A percentile compares a stretch with the other conserved stretches of the same genome.
These are phyloP conservation scores for Cyrtonyx montezumae DNA, from an alignment of 2,113 vertebrate genomes.

Conservation along the genomic window DNA sequence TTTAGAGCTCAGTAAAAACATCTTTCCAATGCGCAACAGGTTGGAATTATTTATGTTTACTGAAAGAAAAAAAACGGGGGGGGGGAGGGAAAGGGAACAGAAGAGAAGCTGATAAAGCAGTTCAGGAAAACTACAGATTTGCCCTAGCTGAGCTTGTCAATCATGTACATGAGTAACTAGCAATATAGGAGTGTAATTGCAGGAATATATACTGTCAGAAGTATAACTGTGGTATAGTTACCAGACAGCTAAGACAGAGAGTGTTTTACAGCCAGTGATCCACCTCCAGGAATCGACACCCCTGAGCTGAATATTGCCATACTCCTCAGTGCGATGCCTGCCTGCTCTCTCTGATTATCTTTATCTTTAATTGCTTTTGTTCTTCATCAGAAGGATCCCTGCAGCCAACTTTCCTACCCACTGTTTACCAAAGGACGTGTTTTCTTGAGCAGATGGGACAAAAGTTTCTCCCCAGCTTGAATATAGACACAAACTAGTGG, in stretches of 20 bases:
- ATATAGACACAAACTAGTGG: background rate
- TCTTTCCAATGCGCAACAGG: background rate
- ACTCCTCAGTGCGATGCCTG: background rate
- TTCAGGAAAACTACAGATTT: background rate
- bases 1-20: slow-evolving; percentile 14
- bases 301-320: background rate
- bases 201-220: background rate
- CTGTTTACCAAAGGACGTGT: background rate
- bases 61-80: background rate
- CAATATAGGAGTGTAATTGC: background rate
- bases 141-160: background rate
- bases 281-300: background rate
- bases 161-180: background rate
- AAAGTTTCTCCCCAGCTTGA: background rate
- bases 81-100: background rate
- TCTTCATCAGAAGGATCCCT: background rate
- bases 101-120: background rate
- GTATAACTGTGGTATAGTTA: background rate
- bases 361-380: background rate
- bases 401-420: background rate
- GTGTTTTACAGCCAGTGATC: background rate
- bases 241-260: background rate
- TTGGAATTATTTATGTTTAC: background rate
- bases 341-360: background rate
- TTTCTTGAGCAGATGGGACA: background rate